A percentile compares a stretch with the other conserved stretches of the same genome.
These are phyloP conservation scores for Andrena trimmerana DNA, from an alignment of 2,888 invertebrate species.

Conservation along the genomic window DNA sequence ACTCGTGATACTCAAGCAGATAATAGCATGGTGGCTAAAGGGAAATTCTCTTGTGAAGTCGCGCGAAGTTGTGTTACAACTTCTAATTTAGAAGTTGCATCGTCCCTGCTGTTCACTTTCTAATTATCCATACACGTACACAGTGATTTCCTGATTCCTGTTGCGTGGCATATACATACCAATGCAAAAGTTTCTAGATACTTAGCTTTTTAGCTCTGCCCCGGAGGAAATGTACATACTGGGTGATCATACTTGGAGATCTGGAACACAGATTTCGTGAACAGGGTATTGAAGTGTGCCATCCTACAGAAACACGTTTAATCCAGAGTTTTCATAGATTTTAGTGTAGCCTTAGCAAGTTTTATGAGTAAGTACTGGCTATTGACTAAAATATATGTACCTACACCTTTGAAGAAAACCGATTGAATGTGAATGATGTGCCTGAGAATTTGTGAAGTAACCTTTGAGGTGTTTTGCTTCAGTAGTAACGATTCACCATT, in stretches of 20 bases:
- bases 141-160: too few species aligned
- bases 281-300: not conserved
- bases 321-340: not conserved
- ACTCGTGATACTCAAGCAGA: not conserved
- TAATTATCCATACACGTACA: too few species aligned
- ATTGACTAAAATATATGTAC: too few species aligned
- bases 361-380: not conserved
- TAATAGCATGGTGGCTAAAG: too few species aligned
- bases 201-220: not conserved
- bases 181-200: not conserved
- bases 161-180: not conserved
- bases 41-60: too few species aligned
- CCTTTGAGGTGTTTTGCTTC: too few species aligned
- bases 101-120: too few species aligned
- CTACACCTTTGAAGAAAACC: too few species aligned
- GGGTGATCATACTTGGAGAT: not conserved
- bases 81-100: not conserved
- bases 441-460: too few species aligned
- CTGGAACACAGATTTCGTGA: not conserved
- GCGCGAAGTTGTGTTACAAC: not conserved
- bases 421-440: too few species aligned
- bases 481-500: too few species aligned
- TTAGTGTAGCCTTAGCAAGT: not conserved
- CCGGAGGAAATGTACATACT: not conserved
- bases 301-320: slow-evolving; percentile 6